A percentile compares a stretch with the other conserved stretches of the same genome.
Evolutionary conservation across 2,888 invertebrate genomes (phyloP).

Genomic region (Caenorhabditis angaria): DNA sequence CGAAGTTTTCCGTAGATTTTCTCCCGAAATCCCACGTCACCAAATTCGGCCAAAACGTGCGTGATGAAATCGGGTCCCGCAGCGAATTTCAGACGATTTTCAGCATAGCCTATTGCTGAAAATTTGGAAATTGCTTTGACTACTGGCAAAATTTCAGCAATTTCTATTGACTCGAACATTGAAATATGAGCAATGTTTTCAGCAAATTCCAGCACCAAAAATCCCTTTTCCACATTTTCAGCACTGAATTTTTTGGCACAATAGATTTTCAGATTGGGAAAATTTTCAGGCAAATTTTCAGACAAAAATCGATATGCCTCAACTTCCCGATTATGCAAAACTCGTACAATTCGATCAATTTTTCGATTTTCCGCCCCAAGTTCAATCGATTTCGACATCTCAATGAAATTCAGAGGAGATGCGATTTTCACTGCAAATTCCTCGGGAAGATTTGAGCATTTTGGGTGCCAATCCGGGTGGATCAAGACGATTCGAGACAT

Average conservation of each 20-base stretch:
- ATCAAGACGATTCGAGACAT: constrained; percentile 34
- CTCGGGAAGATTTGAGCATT: constrained; percentile 18
- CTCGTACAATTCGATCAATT: constrained; percentile 16
- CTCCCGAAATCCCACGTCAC: constrained; percentile 12
- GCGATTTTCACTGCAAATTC: constrained; percentile 36
- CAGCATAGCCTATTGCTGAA: constrained; percentile 27
- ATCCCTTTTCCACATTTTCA: constrained; percentile 21
- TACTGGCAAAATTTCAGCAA: constrained; percentile 24
- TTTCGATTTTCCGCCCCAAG: constrained; percentile 13
- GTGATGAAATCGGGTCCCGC: constrained; percentile 14
- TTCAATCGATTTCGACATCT: constrained; percentile 13
- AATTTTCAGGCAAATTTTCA: constrained; percentile 18
- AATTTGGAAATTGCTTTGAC: constrained; percentile 20
- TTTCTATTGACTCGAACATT: constrained; percentile 22
- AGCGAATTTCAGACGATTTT: constrained; percentile 22
- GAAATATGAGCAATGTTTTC: constrained; percentile 19
- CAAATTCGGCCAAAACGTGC: constrained; percentile 20
- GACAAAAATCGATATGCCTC: constrained; percentile 22
- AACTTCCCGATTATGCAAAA: constrained; percentile 34
- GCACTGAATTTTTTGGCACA: constrained; percentile 21
- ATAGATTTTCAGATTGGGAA: constrained; percentile 31
- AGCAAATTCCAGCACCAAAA: constrained; percentile 27
- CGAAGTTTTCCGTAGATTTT: not conserved
- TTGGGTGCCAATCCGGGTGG: constrained; percentile 26
- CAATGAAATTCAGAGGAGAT: constrained; percentile 22